Evolutionary conservation across 2,888 invertebrate genomes (phyloP), one percentile per base, ranked within the genome.

Genomic region (Drosophila koepferae): DNA sequence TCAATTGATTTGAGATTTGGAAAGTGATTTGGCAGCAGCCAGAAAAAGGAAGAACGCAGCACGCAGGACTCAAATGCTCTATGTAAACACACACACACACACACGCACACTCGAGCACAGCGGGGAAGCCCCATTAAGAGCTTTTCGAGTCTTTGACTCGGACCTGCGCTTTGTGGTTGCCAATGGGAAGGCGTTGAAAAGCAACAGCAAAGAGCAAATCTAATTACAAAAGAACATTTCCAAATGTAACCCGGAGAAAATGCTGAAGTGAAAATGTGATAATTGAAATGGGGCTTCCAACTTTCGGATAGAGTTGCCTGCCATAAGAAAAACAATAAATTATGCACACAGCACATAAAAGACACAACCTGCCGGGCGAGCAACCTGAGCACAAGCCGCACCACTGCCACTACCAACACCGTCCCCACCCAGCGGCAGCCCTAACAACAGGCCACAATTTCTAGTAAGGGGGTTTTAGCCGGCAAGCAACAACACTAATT

Each of bases 251-350:
- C 48, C 36, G 40, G 44, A 51, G 72, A 61, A 58, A 60, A 72
- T 53, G 64, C 63, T 34, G 44, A 65, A 43, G 59, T 56, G 62
- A 72, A 80, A 77, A 68, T 80, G 81, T 78, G 81, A 89, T 79
- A 84, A 84, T 89, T 89, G 89, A 80, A 85, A 85, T 55, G 63
- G 74, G 89, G 85, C 88, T 87, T 89, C 88, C 40, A 64, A 60
- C 58, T 61, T 51, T 34, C 61, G 72, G 80, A 77, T 71, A 72
- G 66, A 59, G 63, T 38, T 56, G 36, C 12, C 51, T 49, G 58
- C 55, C 72, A 70, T 62, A 64, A 74, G 80, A 67, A 72, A 72
- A 86, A 83, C 86, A 86, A 86, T 86, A 86, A 86, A 86, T 86
- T 86, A 86, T 86, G 80, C 72, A 77, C 88, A 86, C 86, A 80